A percentile compares a stretch with the other conserved stretches of the same genome.
Conservation (phyloP, 2,113 vertebrate genomes). For the Orcinus orca region DNA sequence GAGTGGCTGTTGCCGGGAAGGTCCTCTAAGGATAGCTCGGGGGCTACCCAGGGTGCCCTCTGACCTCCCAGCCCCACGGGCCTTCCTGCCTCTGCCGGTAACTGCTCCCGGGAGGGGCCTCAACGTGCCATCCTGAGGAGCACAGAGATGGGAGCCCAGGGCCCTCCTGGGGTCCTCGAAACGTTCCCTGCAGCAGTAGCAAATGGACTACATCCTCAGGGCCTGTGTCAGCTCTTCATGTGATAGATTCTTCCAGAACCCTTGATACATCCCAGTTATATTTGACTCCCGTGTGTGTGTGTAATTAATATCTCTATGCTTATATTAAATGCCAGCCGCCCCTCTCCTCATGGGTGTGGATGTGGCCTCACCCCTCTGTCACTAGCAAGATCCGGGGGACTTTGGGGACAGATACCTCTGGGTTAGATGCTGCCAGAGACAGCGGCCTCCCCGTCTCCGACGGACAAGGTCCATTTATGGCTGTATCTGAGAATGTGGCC, state of each 20-base stretch:
- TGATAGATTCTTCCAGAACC: neutral
- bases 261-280: fast-evolving
- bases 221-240: neutral
- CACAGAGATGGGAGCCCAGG: neutral
- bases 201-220: fast-evolving
- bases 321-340: fast-evolving
- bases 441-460: fast-evolving
- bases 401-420: fast-evolving
- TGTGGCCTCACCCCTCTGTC: neutral
- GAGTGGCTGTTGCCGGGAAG: neutral
- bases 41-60: neutral
- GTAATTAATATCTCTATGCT: neutral
- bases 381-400: too few species aligned
- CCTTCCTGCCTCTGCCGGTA: neutral
- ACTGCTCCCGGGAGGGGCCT: neutral
- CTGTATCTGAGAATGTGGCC: fast-evolving
- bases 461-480: fast-evolving
- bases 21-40: fast-evolving
- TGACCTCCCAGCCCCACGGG: neutral
- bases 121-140: fast-evolving
- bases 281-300: neutral
- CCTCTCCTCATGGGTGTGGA: fast-evolving
- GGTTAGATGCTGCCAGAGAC: neutral
- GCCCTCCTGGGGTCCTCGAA: too few species aligned
- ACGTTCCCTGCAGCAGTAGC: fast-evolving